Conservation (phyloP, 2,113 vertebrate genomes). For the Triplophysa tibetana region DNA sequence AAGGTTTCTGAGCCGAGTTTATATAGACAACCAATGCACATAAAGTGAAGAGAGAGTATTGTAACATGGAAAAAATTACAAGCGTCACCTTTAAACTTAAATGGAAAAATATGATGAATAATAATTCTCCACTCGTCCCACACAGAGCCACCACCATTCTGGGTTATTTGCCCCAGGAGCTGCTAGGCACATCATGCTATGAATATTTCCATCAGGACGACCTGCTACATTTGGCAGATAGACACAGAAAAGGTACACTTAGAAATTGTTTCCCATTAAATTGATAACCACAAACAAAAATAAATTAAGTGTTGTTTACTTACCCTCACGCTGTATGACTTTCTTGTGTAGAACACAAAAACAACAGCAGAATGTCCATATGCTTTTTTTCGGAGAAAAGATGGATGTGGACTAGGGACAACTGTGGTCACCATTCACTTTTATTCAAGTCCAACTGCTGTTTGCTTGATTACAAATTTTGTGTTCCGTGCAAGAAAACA, state of each 20-base stretch:
- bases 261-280: background rate
- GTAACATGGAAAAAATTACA: background rate
- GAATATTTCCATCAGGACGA: constrained; percentile 93
- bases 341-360: no score
- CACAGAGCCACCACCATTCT: constrained; percentile 85
- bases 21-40: no score
- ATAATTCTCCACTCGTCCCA: background rate
- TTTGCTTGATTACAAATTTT: background rate
- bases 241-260: constrained; percentile 85
- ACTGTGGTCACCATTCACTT: no score
- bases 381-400: no score
- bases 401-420: no score
- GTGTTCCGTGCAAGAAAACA: background rate
- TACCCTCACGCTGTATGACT: no score
- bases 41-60: background rate
- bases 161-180: constrained; percentile 89
- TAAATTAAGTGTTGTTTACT: no score
- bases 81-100: background rate
- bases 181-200: constrained; percentile 91
- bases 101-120: background rate
- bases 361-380: no score
- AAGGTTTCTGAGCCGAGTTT: no score
- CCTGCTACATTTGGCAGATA: constrained; percentile 84
- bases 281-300: no score
- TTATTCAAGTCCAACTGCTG: no score